Percentiles rank a stretch among this genome's conserved stretches.
These are phyloP conservation scores for Drosophila yooni DNA, from an alignment of 2,888 invertebrate genomes.

Conservation along the genomic window DNA sequence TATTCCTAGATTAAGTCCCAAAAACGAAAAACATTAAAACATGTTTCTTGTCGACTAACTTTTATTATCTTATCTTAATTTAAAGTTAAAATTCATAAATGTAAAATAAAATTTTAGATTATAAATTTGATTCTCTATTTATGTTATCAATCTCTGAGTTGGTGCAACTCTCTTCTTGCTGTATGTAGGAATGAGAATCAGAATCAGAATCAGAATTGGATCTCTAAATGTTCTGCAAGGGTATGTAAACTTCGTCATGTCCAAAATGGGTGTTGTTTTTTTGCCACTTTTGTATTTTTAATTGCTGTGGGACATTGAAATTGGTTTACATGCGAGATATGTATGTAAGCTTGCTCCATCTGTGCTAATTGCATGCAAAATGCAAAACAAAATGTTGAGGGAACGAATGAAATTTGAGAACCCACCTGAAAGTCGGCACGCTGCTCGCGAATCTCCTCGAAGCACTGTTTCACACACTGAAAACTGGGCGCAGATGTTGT, in stretches of 20 bases:
- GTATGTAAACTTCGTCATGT: neutral
- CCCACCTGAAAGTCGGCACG: constrained; percentile 89
- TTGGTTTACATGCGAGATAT: constrained; percentile 45
- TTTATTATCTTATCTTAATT: neutral
- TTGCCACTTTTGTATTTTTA: constrained; percentile 36
- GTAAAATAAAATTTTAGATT: neutral
- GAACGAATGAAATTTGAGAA: neutral
- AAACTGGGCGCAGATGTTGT: constrained; percentile 91
- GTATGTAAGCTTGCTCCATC: constrained; percentile 2
- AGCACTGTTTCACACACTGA: constrained; percentile 90
- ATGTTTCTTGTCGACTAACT: neutral
- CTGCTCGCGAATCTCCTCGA: constrained; percentile 93
- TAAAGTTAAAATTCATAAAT: too few species aligned
- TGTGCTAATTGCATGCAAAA: constrained; percentile 66
- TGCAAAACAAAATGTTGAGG: constrained; percentile 24
- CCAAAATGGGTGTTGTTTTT: too few species aligned
- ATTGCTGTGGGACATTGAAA: constrained; percentile 61
- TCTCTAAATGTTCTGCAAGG: neutral
- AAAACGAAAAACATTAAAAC: neutral
- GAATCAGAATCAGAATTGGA: neutral
- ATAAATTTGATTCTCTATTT: too few species aligned
- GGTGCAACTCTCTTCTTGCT: neutral
- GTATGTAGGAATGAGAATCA: too few species aligned
- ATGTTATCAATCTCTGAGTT: neutral
- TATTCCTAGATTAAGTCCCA: neutral